Base-by-base conservation (phyloP, 2,888 invertebrate species). In the Caenorhabditis panamensis region DNA sequence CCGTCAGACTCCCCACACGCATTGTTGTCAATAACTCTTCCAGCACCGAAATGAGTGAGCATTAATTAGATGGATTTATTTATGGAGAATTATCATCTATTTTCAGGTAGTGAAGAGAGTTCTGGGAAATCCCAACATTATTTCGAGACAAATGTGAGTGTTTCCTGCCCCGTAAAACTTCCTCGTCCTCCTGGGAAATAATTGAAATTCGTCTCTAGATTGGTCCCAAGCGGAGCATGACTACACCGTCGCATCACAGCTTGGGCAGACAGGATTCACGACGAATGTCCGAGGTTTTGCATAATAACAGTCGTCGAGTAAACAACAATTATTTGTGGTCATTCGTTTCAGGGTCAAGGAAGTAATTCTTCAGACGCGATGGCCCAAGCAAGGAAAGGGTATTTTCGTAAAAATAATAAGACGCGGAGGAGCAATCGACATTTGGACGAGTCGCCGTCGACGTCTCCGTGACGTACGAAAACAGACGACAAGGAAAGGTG, bases 381-480 rank as follows among this genome's bases (percentile, higher is more conserved):
- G 28, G 53, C 64, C 16, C 77, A 59, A 16, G 62, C 56, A 16
- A 51, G 64, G 41, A 69, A 82, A 64, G 77, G 82, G 47, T 82
- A 77, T 64, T 82, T 82, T 62, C 72, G 77, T 37, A 82, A 82
- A 69, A 73, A 82, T 73, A 75, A 71, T 62, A 77, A 78, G 56
- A 54, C 49, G 47, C 72, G 82, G 28, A 56, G 82, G 47, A 82
- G 82, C 59, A 54, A 78, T 59, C 49, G 76, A 76, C 67, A 67
- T 69, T 31, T 75, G 51, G 63, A 80, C 58, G 67, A 72, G 36
- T 13, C 59, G 53, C 20, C 59, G 53, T 24, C 73, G 24, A 36
- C 73, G 13, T 54, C 67, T 53, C 62, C 67, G 54, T 73, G 73
- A 73, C 56, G 49, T 56, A 24, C 22, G 16, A 20, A 2, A 31